A percentile compares a stretch with the other conserved stretches of the same genome.
Conservation (phyloP, 2,797 vertebrate species). For the Mareca penelope region DNA sequence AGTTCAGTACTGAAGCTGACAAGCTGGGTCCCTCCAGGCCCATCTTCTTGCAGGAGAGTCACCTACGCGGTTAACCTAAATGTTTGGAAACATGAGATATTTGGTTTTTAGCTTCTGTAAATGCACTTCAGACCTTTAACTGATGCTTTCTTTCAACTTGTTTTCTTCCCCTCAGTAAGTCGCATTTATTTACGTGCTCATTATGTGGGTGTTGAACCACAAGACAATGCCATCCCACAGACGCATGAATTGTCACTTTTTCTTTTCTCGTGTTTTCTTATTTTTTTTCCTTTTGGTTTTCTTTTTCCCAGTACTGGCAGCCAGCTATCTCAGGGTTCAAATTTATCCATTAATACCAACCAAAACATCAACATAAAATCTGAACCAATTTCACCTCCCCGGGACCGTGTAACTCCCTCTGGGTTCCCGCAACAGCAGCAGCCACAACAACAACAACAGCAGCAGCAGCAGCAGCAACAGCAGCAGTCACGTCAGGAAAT, state of each 20-base stretch:
- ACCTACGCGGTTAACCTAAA: accelerated
- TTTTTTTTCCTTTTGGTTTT: background rate
- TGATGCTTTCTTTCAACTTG: background rate
- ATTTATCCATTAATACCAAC: constrained; percentile 95
- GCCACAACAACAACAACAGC: constrained; percentile 77
- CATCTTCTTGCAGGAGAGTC: background rate
- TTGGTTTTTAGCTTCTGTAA: background rate
- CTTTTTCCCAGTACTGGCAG: constrained; percentile 86
- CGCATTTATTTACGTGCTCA: background rate
- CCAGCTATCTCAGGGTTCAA: constrained; percentile 98
- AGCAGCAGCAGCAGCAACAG: constrained; percentile 77
- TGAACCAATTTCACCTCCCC: constrained; percentile 96
- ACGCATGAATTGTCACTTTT: accelerated
- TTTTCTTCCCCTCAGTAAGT: background rate
- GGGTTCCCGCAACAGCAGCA: constrained; percentile 86
- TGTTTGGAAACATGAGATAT: background rate
- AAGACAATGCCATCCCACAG: accelerated
- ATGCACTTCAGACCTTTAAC: background rate
- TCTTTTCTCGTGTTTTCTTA: background rate
- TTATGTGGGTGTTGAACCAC: background rate
- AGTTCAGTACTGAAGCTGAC: background rate
- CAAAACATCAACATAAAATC: constrained; percentile 98
- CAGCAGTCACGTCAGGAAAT: constrained; percentile 88
- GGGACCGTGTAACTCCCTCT: constrained; percentile 91
- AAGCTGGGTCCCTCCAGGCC: background rate